Evolutionary conservation across 2,797 vertebrate genomes (phyloP).

Genomic region (Ataeniobius toweri): DNA sequence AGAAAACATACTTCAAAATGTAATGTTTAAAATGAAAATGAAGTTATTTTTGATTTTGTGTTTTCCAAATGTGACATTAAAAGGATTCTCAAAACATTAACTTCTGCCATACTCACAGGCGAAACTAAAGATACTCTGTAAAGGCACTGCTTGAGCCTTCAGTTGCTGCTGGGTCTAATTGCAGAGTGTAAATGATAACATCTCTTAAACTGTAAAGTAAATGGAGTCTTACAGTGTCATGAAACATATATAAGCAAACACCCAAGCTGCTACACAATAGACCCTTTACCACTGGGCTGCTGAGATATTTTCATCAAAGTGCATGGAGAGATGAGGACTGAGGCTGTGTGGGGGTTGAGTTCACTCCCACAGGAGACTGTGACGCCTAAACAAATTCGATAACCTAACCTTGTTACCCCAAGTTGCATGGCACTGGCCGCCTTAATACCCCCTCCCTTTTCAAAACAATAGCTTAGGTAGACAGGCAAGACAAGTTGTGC

Average conservation of each 20-base stretch:
- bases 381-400: conserved; percentile 79
- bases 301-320: conserved; percentile 59
- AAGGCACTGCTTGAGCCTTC: conserved; percentile 33
- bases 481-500: conserved; percentile 63
- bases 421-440: conserved; percentile 66
- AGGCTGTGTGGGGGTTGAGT: conserved; percentile 49
- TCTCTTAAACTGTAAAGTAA: conserved; percentile 47
- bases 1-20: not conserved
- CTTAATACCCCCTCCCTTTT: conserved; percentile 58
- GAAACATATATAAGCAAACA: conserved; percentile 61
- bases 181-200: conserved; percentile 46
- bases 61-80: conserved; percentile 8
- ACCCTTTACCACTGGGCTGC: conserved; percentile 31
- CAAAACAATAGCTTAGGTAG: conserved; percentile 70
- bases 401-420: conserved; percentile 78
- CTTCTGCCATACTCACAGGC: conserved; percentile 20
- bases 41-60: not conserved
- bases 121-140: conserved; percentile 47
- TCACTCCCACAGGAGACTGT: conserved; percentile 70
- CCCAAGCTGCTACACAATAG: conserved; percentile 43
- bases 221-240: conserved; percentile 51
- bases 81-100: conserved; percentile 23
- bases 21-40: not conserved
- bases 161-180: conserved; percentile 42
- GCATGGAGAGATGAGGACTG: conserved; percentile 46